These are phyloP conservation scores for Drosophila nasuta DNA, from an alignment of 1,140 invertebrate genomes.

Conservation along the genomic window DNA sequence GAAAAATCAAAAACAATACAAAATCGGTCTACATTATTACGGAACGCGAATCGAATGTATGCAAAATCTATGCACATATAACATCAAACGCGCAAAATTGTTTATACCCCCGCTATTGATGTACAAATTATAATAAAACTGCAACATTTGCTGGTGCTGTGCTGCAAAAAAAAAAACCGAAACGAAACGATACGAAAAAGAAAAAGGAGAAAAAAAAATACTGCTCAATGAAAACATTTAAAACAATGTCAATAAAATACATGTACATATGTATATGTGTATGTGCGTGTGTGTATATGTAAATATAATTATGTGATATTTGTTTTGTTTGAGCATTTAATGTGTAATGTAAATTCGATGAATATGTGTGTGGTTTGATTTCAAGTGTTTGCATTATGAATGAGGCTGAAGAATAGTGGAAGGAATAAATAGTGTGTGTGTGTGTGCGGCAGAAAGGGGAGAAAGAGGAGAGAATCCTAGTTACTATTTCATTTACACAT, in stretches of 20 bases:
- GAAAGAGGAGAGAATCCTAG: background rate
- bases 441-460: background rate
- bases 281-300: background rate
- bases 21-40: background rate
- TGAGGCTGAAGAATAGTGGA: too few relatives aligned
- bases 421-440: background rate
- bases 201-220: background rate
- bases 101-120: slow-evolving; percentile 3
- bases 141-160: too few relatives aligned
- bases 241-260: slow-evolving; percentile 14
- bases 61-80: background rate
- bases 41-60: background rate
- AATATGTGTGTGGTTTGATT: background rate
- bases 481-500: background rate
- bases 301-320: slow-evolving; percentile 4
- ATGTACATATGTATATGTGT: background rate
- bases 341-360: background rate
- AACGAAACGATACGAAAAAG: too few relatives aligned
- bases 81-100: slow-evolving; percentile 5
- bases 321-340: slow-evolving; percentile 3
- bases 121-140: background rate
- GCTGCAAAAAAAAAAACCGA: too few relatives aligned
- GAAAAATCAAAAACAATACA: slow-evolving; percentile 4
- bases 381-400: background rate
- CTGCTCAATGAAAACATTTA: slow-evolving; percentile 6